Evolutionary conservation across 2,113 vertebrate genomes (phyloP).

Genomic region (Theristicus caerulescens): DNA sequence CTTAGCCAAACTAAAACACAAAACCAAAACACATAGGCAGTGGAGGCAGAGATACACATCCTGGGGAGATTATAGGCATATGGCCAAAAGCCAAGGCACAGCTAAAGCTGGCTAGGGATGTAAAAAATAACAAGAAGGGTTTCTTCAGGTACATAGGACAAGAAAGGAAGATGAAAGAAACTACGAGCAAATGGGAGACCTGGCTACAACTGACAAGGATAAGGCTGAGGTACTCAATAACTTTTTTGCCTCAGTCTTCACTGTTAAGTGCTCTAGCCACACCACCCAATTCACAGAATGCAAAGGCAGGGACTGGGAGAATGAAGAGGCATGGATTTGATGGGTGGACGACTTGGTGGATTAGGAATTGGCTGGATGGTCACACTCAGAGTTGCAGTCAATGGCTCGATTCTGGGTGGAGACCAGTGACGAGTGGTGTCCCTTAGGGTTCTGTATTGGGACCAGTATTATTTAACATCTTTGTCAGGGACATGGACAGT

Average conservation of each 20-base stretch:
- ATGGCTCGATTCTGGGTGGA: neutral
- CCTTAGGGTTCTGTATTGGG: neutral
- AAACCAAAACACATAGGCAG: neutral
- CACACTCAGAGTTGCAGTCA: neutral
- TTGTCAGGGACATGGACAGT: neutral
- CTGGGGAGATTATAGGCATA: too few relatives aligned
- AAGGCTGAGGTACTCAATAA: neutral
- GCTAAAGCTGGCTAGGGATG: too few relatives aligned
- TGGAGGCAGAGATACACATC: neutral
- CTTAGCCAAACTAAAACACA: neutral
- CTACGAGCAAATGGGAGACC: neutral
- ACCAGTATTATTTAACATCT: neutral
- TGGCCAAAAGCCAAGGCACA: too few relatives aligned
- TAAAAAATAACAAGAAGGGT: neutral
- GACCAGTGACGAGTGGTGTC: too few relatives aligned
- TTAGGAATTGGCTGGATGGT: neutral
- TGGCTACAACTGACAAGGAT: neutral
- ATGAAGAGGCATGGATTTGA: neutral
- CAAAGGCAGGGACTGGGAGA: too few relatives aligned
- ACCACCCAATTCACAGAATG: too few relatives aligned
- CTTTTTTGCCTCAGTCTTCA: too few relatives aligned
- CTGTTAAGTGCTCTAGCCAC: too few relatives aligned
- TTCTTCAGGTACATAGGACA: neutral
- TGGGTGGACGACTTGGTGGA: neutral
- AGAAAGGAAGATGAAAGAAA: neutral